Evolutionary conservation across 2,113 vertebrate species (phyloP).

Genomic region (Shinisaurus crocodilurus): DNA sequence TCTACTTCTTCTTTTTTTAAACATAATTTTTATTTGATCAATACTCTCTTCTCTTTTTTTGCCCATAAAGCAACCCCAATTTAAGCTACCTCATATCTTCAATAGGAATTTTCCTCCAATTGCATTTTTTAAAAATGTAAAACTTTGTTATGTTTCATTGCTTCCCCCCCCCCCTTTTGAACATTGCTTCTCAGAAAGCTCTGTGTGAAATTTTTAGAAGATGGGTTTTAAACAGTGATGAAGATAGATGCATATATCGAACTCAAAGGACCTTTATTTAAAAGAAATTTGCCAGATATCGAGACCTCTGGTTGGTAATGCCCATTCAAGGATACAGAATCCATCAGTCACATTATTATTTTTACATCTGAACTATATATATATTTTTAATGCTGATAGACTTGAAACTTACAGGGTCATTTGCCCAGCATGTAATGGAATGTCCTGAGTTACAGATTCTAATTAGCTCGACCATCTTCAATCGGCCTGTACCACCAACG

Average conservation of each 20-base stretch:
- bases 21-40: constrained; percentile 79
- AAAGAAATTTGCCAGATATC: constrained; percentile 80
- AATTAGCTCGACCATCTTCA: constrained; percentile 83
- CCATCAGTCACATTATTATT: constrained; percentile 80
- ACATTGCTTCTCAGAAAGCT: constrained; percentile 77
- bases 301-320: constrained; percentile 77
- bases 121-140: constrained; percentile 72
- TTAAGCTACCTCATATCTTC: constrained; percentile 74
- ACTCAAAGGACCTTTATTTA: constrained; percentile 83
- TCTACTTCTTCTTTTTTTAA: constrained; percentile 61
- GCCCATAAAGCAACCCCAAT: constrained; percentile 78
- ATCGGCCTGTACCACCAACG: constrained; percentile 78
- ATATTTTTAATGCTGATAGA: constrained; percentile 69
- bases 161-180: constrained; percentile 75
- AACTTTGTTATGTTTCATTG: constrained; percentile 82
- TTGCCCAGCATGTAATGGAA: constrained; percentile 83
- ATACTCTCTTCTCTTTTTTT: constrained; percentile 75
- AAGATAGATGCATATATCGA: constrained; percentile 82
- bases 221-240: constrained; percentile 78
- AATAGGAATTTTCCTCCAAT: constrained; percentile 76
- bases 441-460: constrained; percentile 84
- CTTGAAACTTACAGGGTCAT: constrained; percentile 86
- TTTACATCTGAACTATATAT: constrained; percentile 84
- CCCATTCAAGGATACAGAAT: constrained; percentile 80
- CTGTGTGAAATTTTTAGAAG: constrained; percentile 86